phyloP scores from a whole-genome alignment of 2,797 vertebrate genomes.

The Adelosebastes latens region DNA sequence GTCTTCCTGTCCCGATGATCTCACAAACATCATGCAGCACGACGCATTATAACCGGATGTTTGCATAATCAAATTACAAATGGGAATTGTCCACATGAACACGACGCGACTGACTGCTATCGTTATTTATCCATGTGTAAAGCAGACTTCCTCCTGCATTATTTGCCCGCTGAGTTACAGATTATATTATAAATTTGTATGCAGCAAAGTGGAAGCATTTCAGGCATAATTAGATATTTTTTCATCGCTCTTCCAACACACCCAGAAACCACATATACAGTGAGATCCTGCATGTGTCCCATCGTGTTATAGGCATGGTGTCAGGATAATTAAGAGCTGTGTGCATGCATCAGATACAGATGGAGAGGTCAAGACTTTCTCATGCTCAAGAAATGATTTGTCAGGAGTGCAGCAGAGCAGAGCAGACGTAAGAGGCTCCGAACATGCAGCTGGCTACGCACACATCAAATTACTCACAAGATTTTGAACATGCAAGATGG shows the following conservation, averaged over 20 bases:
- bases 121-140: conserved; percentile 19
- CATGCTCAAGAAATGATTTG: not conserved
- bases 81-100: conserved; percentile 35
- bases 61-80: conserved; percentile 49
- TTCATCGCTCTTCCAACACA: conserved; percentile 13
- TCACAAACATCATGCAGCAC: conserved; percentile 5
- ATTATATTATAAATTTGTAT: conserved; percentile 9
- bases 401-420: not conserved
- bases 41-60: conserved; percentile 22
- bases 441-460: not conserved
- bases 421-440: not conserved
- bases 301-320: not conserved
- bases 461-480: not conserved
- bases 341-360: conserved; percentile 15
- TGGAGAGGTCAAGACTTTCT: conserved; percentile 31
- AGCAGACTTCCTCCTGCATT: conserved; percentile 9
- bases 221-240: conserved; percentile 38
- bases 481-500: not conserved
- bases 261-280: conserved; percentile 6
- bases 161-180: not conserved
- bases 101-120: not conserved
- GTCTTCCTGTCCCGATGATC: conserved; percentile 1
- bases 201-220: conserved; percentile 29
- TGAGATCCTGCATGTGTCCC: not conserved
- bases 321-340: conserved; percentile 37